phyloP scores from a whole-genome alignment of 2,888 invertebrate genomes.

The Branchellion lobata region DNA sequence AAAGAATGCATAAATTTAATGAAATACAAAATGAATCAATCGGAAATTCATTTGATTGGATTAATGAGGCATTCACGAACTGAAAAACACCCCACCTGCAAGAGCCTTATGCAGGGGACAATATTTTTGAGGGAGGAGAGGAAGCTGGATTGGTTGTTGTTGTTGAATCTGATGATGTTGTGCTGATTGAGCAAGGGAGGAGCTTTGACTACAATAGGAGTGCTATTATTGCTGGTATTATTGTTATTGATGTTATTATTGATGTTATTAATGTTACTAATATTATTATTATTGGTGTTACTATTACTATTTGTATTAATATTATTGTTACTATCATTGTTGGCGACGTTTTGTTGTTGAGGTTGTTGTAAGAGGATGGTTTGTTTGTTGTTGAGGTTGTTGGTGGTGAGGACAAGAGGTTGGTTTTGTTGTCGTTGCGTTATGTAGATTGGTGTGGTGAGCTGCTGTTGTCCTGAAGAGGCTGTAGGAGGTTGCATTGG shows the following conservation, averaged over 20 bases:
- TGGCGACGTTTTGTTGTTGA: not conserved
- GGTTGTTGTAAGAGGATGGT: slow-evolving; percentile 26
- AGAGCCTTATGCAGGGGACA: not conserved
- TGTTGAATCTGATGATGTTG: not conserved
- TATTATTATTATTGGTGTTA: not conserved
- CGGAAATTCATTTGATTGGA: too few species aligned
- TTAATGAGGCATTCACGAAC: too few species aligned
- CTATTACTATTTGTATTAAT: not conserved
- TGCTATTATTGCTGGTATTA: not conserved
- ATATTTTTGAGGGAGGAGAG: not conserved
- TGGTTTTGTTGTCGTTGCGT: slow-evolving; percentile 26
- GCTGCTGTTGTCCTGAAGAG: slow-evolving; percentile 4
- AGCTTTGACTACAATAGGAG: not conserved
- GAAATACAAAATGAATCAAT: too few species aligned
- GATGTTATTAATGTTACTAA: too few species aligned
- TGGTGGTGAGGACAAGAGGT: slow-evolving; percentile 22
- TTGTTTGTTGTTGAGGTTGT: slow-evolving; percentile 12
- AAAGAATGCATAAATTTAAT: too few species aligned
- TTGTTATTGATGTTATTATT: not conserved
- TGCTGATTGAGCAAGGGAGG: not conserved
- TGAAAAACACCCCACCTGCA: not conserved
- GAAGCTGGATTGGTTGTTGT: not conserved
- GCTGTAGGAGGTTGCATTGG: not conserved
- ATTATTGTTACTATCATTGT: not conserved
- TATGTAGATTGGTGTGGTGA: slow-evolving; percentile 20